Conservation (phyloP, 2,888 invertebrate genomes). For the Ctenicera cuprea region DNA sequence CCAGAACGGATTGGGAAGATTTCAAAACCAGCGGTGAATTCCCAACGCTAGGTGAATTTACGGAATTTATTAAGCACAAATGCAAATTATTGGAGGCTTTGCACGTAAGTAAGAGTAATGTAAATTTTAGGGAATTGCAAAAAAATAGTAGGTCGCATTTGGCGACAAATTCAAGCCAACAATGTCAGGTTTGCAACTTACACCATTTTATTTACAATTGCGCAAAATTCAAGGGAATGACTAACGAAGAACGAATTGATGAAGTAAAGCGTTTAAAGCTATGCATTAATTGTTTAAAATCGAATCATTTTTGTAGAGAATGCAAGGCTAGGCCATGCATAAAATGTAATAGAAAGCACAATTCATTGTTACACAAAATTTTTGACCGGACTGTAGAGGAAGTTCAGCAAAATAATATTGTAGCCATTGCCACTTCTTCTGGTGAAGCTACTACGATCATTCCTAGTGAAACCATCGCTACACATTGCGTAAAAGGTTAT, state of each 20-base stretch:
- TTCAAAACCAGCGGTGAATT: neutral
- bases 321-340: conserved; percentile 43
- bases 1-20: conserved; percentile 35
- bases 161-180: neutral
- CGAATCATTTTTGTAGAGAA: conserved; percentile 48
- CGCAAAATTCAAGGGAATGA: neutral
- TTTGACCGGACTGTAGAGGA: neutral
- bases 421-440: neutral
- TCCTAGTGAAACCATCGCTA: neutral
- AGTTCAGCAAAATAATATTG: neutral
- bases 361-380: conserved; percentile 47
- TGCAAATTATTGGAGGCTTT: neutral
- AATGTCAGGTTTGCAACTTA: neutral
- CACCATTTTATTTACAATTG: conserved; percentile 6
- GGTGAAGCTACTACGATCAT: neutral
- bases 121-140: neutral
- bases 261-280: conserved; percentile 3
- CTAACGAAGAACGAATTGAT: neutral
- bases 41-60: conserved; percentile 22
- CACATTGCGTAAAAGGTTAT: conserved; percentile 6
- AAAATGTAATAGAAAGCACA: conserved; percentile 48
- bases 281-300: conserved; percentile 31
- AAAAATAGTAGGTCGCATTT: neutral
- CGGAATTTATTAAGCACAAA: conserved; percentile 13
- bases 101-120: neutral